Conservation (phyloP, 2,888 invertebrate genomes). For the Thecocarcelia acutangulata region DNA sequence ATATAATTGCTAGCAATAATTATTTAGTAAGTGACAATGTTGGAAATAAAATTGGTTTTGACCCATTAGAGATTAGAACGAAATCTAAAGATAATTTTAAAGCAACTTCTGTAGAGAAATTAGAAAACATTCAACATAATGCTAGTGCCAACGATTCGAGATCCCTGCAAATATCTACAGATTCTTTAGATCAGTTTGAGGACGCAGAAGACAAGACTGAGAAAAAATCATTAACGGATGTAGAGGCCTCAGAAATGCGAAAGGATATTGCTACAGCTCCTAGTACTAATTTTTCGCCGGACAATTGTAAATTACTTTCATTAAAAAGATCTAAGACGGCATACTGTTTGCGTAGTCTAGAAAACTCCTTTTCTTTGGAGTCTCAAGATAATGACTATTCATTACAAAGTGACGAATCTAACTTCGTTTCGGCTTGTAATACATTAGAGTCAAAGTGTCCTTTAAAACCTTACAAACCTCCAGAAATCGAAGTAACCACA, state of each 20-base stretch:
- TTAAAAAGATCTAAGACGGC: constrained; percentile 31
- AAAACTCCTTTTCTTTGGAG: constrained; percentile 7
- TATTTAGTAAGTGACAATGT: too few species aligned
- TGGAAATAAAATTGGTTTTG: too few species aligned
- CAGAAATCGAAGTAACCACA: not conserved
- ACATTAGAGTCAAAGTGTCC: constrained; percentile 48
- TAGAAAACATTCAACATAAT: not conserved
- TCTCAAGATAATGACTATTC: not conserved
- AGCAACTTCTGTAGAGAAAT: not conserved
- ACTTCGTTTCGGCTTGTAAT: constrained; percentile 36
- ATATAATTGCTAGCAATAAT: not conserved
- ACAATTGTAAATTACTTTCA: constrained; percentile 7
- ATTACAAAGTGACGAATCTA: constrained; percentile 11
- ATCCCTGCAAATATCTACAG: constrained; percentile 47
- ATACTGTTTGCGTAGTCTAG: constrained; percentile 15
- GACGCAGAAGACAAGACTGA: constrained; percentile 13
- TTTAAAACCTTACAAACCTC: constrained; percentile 11
- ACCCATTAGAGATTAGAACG: too few species aligned
- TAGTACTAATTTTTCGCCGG: not conserved
- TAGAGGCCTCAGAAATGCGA: constrained; percentile 28
- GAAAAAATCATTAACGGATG: not conserved
- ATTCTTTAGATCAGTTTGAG: constrained; percentile 55
- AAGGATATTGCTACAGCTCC: constrained; percentile 31
- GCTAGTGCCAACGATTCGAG: not conserved
- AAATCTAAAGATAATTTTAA: not conserved